A percentile compares a stretch with the other conserved stretches of the same genome.
Conservation (phyloP, 1,140 invertebrate species). For the Andrena cerasifolii region DNA sequence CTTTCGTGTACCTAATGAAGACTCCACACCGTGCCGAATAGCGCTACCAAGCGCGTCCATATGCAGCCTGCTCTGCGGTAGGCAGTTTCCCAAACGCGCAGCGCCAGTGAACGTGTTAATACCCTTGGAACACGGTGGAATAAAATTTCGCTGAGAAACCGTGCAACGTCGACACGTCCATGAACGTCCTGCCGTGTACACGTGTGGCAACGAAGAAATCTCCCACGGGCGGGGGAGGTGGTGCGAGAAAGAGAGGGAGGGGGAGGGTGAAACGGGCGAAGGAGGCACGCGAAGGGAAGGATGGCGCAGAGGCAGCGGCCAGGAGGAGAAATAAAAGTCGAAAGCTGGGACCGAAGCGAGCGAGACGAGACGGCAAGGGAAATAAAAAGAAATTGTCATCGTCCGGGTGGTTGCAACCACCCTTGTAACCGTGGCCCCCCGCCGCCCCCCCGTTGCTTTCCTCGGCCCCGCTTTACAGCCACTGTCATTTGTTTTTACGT, state of each 20-base stretch:
- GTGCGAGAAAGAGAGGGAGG: neutral
- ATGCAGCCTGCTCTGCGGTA: too few relatives aligned
- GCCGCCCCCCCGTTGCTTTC: neutral
- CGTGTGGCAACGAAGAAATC: neutral
- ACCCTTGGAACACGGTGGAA: neutral
- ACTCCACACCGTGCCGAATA: too few relatives aligned
- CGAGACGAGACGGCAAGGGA: slow-evolving; percentile 48
- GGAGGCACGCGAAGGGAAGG: neutral
- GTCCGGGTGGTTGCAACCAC: slow-evolving; percentile 63
- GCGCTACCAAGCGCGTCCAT: too few relatives aligned
- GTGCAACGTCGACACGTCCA: neutral
- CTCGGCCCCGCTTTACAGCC: slow-evolving; percentile 59
- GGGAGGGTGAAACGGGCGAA: slow-evolving; percentile 22
- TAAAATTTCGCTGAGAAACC: neutral
- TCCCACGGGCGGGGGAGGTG: too few relatives aligned
- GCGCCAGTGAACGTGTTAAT: too few relatives aligned
- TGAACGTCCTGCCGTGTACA: neutral
- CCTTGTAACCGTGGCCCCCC: slow-evolving; percentile 54
- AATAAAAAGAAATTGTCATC: slow-evolving; percentile 78
- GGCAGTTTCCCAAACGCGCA: too few relatives aligned
- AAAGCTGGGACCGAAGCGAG: slow-evolving; percentile 39
- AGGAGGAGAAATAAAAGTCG: slow-evolving; percentile 53
- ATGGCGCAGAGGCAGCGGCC: neutral
- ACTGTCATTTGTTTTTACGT: slow-evolving; percentile 73
- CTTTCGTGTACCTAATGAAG: too few relatives aligned